phyloP scores from a whole-genome alignment of 1,140 invertebrate genomes.

The Pachypsylla venusta region DNA sequence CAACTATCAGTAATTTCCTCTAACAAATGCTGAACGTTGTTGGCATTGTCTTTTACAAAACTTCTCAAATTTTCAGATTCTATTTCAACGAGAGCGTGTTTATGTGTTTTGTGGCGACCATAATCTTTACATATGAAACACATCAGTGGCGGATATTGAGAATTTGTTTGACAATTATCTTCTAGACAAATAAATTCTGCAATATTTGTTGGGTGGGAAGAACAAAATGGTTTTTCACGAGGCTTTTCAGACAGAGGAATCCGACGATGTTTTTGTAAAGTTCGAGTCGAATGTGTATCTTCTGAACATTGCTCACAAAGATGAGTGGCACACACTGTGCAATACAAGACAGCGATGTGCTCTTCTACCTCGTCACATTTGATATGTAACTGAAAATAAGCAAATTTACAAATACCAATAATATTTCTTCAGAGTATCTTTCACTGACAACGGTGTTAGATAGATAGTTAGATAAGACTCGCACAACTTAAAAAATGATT shows the following conservation, averaged over 20 bases:
- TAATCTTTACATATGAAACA: constrained; percentile 47
- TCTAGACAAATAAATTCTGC: constrained; percentile 46
- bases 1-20: constrained; percentile 42
- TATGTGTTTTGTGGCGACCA: constrained; percentile 40
- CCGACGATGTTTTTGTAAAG: constrained; percentile 39
- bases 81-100: constrained; percentile 40
- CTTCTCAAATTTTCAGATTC: constrained; percentile 41
- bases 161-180: constrained; percentile 36
- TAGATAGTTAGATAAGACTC: no score
- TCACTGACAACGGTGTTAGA: no score
- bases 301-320: constrained; percentile 42
- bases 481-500: not conserved
- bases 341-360: constrained; percentile 42
- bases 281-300: constrained; percentile 39
- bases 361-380: constrained; percentile 43
- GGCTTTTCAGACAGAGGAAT: constrained; percentile 45
- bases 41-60: constrained; percentile 35
- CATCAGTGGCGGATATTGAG: constrained; percentile 31
- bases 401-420: no score
- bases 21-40: constrained; percentile 40
- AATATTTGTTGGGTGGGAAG: constrained; percentile 38
- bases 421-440: no score
- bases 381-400: constrained; percentile 33
- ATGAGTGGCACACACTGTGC: constrained; percentile 41
- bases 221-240: constrained; percentile 41